A percentile compares a stretch with the other conserved stretches of the same genome.
These are phyloP conservation scores for Melipona quadrifasciata DNA, from an alignment of 1,140 invertebrate genomes.

Conservation along the genomic window DNA sequence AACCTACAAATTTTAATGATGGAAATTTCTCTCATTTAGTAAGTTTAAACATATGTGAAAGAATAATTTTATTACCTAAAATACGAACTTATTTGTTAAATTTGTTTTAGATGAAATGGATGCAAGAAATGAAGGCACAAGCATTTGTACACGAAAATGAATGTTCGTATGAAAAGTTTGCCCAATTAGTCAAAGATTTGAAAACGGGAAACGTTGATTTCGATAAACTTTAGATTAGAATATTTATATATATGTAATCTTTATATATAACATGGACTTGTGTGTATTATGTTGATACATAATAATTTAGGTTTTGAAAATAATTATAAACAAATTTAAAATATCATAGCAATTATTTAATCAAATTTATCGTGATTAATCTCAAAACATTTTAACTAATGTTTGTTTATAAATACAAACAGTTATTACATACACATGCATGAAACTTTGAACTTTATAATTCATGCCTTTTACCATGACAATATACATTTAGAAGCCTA, in stretches of 20 bases:
- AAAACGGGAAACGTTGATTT: slow-evolving; percentile 45
- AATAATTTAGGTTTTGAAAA: slow-evolving; percentile 14
- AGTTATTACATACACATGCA: not conserved
- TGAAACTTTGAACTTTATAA: slow-evolving; percentile 5
- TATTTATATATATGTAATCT: not conserved
- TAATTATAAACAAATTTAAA: not conserved
- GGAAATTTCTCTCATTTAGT: slow-evolving; percentile 53
- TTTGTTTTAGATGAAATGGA: slow-evolving; percentile 57
- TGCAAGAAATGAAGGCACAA: slow-evolving; percentile 49
- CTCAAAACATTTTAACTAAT: not conserved
- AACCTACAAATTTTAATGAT: slow-evolving; percentile 46
- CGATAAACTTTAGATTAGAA: slow-evolving; percentile 44
- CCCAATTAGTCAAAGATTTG: slow-evolving; percentile 36
- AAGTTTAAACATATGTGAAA: slow-evolving; percentile 8
- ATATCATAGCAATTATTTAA: slow-evolving; percentile 4
- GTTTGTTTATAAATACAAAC: slow-evolving; percentile 5
- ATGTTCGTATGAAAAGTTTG: slow-evolving; percentile 49
- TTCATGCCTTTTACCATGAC: slow-evolving; percentile 16
- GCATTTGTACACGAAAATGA: slow-evolving; percentile 47
- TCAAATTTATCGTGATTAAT: not conserved
- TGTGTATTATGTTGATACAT: not conserved
- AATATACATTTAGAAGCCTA: slow-evolving; percentile 18
- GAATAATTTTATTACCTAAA: slow-evolving; percentile 5
- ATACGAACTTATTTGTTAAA: slow-evolving; percentile 13
- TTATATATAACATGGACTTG: slow-evolving; percentile 13